Percentiles rank a stretch among this genome's conserved stretches.
phyloP scores from a whole-genome alignment of 2,888 invertebrate species.

The Spodoptera exigua region DNA sequence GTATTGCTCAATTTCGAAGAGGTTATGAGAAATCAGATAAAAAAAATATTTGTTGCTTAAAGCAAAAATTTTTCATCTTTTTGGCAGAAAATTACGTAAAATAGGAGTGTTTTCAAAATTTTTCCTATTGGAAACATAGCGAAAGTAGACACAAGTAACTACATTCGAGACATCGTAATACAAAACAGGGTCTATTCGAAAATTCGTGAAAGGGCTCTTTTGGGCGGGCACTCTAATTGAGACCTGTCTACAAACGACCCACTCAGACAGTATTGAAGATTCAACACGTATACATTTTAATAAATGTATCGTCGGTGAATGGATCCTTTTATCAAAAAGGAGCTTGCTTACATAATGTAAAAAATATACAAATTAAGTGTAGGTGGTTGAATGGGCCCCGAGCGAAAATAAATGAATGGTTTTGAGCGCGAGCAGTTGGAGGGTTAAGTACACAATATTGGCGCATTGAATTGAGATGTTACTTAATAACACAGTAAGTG shows the following conservation, averaged over 20 bases:
- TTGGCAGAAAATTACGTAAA: neutral
- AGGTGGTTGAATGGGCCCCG: slow-evolving; percentile 79
- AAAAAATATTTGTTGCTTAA: no score
- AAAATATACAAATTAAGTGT: slow-evolving; percentile 86
- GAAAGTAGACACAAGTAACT: slow-evolving; percentile 38
- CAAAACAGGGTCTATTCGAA: slow-evolving; percentile 51
- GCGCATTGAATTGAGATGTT: slow-evolving; percentile 76
- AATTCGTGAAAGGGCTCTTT: slow-evolving; percentile 56
- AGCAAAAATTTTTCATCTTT: neutral
- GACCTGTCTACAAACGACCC: slow-evolving; percentile 70
- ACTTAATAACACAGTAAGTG: slow-evolving; percentile 61
- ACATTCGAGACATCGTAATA: slow-evolving; percentile 48
- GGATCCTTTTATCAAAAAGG: slow-evolving; percentile 83
- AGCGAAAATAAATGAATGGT: slow-evolving; percentile 74
- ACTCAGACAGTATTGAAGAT: slow-evolving; percentile 84
- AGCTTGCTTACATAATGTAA: slow-evolving; percentile 78
- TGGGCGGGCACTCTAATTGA: slow-evolving; percentile 61
- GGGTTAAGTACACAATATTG: slow-evolving; percentile 74
- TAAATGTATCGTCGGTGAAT: slow-evolving; percentile 88
- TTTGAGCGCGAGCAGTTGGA: slow-evolving; percentile 52
- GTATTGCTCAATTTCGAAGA: no score
- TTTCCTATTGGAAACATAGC: neutral
- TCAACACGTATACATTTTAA: slow-evolving; percentile 84
- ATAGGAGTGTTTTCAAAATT: slow-evolving; percentile 5
- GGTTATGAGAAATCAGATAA: no score